These are phyloP conservation scores for Doryteuthis pealeii DNA, from an alignment of 1,140 invertebrate genomes.

Conservation along the genomic window DNA sequence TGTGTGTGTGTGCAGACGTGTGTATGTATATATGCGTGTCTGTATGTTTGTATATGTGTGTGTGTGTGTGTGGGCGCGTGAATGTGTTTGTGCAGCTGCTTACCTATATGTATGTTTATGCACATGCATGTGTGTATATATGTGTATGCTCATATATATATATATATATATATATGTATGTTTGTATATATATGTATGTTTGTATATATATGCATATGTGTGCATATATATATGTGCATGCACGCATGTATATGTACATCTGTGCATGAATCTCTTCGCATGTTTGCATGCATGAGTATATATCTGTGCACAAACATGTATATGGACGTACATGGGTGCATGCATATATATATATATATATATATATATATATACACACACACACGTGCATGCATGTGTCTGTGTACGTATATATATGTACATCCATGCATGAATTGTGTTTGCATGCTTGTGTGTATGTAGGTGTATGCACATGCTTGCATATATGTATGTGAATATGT, in stretches of 20 bases:
- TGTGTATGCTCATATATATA: too few relatives aligned
- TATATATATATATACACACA: not conserved
- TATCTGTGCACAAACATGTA: not conserved
- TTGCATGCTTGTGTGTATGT: not conserved
- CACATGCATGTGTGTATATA: too few relatives aligned
- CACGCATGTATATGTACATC: not conserved
- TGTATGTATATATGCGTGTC: too few relatives aligned
- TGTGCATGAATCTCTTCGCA: not conserved
- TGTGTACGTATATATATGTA: not conserved
- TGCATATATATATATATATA: not conserved
- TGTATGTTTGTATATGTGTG: too few relatives aligned
- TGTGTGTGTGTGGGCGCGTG: too few relatives aligned
- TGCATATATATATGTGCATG: not conserved
- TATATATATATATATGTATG: too few relatives aligned
- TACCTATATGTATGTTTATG: too few relatives aligned
- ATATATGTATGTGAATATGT: too few relatives aligned
- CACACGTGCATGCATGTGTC: not conserved
- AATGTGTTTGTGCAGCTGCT: too few relatives aligned
- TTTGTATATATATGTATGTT: too few relatives aligned
- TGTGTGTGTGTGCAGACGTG: too few relatives aligned
- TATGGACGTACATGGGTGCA: not conserved
- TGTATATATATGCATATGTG: not conserved
- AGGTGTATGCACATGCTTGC: not conserved
- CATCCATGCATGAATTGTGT: not conserved
- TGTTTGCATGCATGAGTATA: not conserved